Percentiles rank a stretch among this genome's conserved stretches.
Conservation (phyloP, 1,140 invertebrate species). For the Drosophila lini region DNA sequence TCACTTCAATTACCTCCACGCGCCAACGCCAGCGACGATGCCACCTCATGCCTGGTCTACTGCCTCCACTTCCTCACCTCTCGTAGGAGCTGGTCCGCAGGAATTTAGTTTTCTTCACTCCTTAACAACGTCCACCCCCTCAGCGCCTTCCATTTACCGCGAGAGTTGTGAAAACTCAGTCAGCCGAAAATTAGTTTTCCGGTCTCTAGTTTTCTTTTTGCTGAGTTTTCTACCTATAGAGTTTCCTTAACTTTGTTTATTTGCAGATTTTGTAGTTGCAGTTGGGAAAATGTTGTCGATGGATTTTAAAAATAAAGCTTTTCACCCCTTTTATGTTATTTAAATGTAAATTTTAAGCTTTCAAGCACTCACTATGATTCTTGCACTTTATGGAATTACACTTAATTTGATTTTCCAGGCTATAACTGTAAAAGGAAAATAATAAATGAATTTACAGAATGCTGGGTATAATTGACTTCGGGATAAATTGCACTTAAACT, state of each 20-base stretch:
- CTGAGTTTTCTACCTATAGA: slow-evolving; percentile 23
- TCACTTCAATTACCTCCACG: slow-evolving; percentile 82
- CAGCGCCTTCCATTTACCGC: slow-evolving; percentile 44
- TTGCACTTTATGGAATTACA: not conserved
- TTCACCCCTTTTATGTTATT: not conserved
- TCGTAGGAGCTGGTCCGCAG: slow-evolving; percentile 1
- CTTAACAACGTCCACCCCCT: not conserved
- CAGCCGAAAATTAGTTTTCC: slow-evolving; percentile 60
- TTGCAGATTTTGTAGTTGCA: not conserved
- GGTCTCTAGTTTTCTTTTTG: slow-evolving; percentile 16
- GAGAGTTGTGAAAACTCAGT: slow-evolving; percentile 73
- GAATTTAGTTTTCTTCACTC: slow-evolving; percentile 5
- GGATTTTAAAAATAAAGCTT: not conserved
- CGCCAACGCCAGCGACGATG: slow-evolving; percentile 65
- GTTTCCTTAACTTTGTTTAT: slow-evolving; percentile 15
- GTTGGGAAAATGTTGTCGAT: not conserved
- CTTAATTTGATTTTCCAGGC: not conserved
- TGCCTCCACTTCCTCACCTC: not conserved
- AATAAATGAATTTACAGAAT: not conserved
- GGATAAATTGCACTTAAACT: not conserved
- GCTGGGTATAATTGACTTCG: not conserved
- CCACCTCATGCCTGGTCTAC: slow-evolving; percentile 20
- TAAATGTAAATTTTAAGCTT: not conserved
- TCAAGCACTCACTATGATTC: not conserved
- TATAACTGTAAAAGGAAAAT: not conserved